Conservation (phyloP, 2,113 vertebrate species). For the Myiopsitta monachus region DNA sequence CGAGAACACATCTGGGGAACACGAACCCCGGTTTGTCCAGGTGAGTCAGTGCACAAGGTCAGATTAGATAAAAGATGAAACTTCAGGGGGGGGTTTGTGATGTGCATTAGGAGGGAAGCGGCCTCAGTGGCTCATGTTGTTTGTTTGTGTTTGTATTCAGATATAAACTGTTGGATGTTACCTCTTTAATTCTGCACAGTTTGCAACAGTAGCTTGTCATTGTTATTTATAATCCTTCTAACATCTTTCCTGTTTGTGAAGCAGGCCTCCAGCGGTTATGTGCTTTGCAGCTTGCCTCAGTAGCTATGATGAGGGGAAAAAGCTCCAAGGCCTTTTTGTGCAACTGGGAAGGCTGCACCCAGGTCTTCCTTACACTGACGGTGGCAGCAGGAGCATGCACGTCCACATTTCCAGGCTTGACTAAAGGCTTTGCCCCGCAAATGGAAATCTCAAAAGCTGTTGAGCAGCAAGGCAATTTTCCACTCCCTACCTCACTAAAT, state of each 20-base stretch:
- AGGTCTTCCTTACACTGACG: accelerated
- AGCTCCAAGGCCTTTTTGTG: background rate
- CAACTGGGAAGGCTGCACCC: background rate
- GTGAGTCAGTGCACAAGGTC: background rate
- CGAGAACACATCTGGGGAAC: background rate
- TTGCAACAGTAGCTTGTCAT: background rate
- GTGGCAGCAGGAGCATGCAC: background rate
- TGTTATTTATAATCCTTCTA: background rate
- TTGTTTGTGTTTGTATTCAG: background rate
- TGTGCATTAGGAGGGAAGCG: background rate
- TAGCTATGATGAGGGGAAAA: background rate
- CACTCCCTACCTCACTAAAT: background rate
- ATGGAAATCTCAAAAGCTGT: background rate
- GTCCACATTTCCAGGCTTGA: background rate
- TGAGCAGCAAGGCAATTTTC: background rate
- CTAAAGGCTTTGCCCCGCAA: background rate
- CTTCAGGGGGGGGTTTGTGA: background rate
- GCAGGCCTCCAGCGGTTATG: background rate
- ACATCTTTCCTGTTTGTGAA: background rate
- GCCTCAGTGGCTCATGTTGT: background rate
- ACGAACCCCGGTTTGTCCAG: background rate
- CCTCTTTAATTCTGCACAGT: background rate
- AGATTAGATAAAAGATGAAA: background rate
- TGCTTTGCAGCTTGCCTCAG: background rate
- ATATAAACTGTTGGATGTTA: background rate